Conservation (phyloP, 2,113 vertebrate genomes). For the Chinchilla lanigera region DNA sequence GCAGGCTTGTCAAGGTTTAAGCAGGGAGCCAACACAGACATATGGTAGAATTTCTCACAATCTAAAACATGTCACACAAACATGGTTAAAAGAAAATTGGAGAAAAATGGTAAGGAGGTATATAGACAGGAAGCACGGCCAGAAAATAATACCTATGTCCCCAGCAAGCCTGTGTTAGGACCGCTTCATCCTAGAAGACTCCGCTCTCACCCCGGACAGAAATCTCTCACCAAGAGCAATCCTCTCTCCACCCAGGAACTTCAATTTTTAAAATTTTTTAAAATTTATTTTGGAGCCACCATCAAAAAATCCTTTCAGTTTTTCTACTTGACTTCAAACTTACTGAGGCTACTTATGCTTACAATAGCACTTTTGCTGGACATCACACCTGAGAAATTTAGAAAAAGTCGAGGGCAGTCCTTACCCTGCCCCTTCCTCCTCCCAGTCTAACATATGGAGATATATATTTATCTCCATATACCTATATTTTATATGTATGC, state of each 20-base stretch:
- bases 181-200: not conserved
- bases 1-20: not conserved
- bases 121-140: not conserved
- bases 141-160: not conserved
- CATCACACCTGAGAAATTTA: not conserved
- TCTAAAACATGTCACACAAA: not conserved
- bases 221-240: not conserved
- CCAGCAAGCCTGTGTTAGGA: not conserved
- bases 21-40: not conserved
- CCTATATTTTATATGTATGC: too few relatives aligned
- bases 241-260: not conserved
- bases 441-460: not conserved
- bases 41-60: not conserved
- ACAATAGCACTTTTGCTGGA: not conserved
- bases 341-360: not conserved
- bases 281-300: not conserved
- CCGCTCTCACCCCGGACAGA: not conserved
- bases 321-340: not conserved
- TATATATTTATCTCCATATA: not conserved
- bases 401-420: not conserved
- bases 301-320: not conserved
- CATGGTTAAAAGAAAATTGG: not conserved
- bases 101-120: not conserved
- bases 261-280: not conserved
- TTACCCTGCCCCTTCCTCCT: not conserved